These are phyloP conservation scores for Typhlomys cinereus DNA, from an alignment of 2,113 vertebrate species.

Conservation along the genomic window DNA sequence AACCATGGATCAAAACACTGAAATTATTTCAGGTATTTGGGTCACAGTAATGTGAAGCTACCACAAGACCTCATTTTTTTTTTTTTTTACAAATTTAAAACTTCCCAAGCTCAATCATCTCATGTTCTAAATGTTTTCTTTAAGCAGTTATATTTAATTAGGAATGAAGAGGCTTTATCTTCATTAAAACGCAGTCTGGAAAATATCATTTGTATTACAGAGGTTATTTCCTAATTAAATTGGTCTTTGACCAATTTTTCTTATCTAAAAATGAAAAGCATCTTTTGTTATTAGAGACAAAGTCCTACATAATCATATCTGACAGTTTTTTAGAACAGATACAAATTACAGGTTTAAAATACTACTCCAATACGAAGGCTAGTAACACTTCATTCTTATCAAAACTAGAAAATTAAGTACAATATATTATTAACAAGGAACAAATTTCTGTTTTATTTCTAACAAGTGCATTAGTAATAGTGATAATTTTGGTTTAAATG, in stretches of 20 bases:
- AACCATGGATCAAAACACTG: neutral
- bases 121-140: neutral
- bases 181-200: neutral
- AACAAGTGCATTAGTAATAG: no score
- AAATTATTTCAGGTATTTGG: neutral
- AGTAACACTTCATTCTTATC: no score
- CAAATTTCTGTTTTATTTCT: no score
- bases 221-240: neutral
- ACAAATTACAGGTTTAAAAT: no score
- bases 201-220: neutral
- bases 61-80: neutral
- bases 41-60: neutral
- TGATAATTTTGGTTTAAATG: no score
- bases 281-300: no score
- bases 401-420: no score
- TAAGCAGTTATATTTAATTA: neutral
- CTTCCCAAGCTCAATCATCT: neutral
- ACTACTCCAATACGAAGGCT: no score
- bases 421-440: no score
- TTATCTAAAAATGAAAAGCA: no score
- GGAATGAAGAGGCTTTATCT: neutral
- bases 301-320: no score
- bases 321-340: no score
- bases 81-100: neutral
- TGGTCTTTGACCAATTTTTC: neutral